Evolutionary conservation across 35 echinoderm and acorn worm species (phyloP).

Genomic region (Hemicentrotus pulcherrimus): DNA sequence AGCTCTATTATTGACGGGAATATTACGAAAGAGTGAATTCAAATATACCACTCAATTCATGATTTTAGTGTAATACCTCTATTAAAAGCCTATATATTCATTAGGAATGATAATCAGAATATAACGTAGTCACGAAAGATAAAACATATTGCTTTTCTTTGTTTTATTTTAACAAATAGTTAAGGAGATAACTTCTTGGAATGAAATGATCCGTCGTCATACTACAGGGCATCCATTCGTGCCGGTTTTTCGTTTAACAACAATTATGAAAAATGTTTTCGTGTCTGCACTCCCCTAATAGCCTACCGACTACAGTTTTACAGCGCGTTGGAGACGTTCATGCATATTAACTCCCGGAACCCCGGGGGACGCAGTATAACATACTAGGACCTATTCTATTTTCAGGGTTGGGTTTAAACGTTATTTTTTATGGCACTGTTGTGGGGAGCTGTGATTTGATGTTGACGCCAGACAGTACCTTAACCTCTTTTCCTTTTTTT

Average conservation of each 20-base stretch:
- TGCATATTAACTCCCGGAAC: background rate
- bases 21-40: too few species aligned
- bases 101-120: too few species aligned
- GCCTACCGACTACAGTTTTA: conserved; percentile 26
- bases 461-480: conserved; percentile 27
- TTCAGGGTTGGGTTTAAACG: conserved; percentile 21
- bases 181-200: background rate
- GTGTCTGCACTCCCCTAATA: conserved; percentile 21
- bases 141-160: too few species aligned
- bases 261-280: conserved; percentile 26
- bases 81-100: too few species aligned
- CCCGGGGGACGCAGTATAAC: conserved; percentile 23
- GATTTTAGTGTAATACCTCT: too few species aligned
- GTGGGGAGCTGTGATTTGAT: conserved; percentile 1
- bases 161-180: too few species aligned
- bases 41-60: too few species aligned
- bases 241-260: background rate
- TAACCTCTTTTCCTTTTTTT: background rate
- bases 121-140: too few species aligned
- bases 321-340: background rate
- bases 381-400: background rate
- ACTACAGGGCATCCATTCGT: background rate
- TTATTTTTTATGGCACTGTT: conserved; percentile 5
- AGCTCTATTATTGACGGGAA: too few species aligned
- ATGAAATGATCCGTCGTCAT: background rate